These are phyloP conservation scores for Synaphobranchus kaupii DNA, from an alignment of 2,797 vertebrate genomes.

Conservation along the genomic window DNA sequence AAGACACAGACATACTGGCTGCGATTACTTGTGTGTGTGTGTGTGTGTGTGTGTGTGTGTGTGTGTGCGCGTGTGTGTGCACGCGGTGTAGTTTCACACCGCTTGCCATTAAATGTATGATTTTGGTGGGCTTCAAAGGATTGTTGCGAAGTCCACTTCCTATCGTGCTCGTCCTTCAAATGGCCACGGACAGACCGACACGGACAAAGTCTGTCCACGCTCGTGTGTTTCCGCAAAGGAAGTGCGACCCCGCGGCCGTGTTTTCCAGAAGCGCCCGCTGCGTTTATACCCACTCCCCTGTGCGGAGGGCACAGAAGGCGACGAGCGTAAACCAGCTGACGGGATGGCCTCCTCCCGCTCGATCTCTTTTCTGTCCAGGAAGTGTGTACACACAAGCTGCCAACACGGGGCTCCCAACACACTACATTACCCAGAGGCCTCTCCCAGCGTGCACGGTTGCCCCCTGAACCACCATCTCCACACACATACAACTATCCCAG, in stretches of 20 bases:
- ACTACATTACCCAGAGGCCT: conserved; percentile 51
- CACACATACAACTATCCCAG: conserved; percentile 24
- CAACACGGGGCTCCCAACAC: conserved; percentile 1
- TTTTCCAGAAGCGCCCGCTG: conserved; percentile 7
- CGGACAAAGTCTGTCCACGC: neutral
- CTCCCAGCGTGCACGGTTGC: conserved; percentile 46
- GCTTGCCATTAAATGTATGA: neutral
- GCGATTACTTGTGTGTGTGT: conserved; percentile 8
- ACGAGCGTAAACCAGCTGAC: neutral
- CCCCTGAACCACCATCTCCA: conserved; percentile 43
- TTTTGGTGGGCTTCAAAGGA: neutral
- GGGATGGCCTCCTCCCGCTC: neutral
- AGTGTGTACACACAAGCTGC: conserved; percentile 28
- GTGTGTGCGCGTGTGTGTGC: neutral
- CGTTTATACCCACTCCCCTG: neutral
- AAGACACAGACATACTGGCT: conserved; percentile 24
- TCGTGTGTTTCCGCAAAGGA: neutral
- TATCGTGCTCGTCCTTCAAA: neutral
- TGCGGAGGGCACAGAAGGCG: conserved; percentile 3
- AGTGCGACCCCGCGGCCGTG: neutral
- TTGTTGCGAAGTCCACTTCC: neutral
- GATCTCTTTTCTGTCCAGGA: neutral
- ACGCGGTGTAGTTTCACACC: neutral
- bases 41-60: neutral
- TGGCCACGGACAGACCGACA: neutral